Base-by-base conservation (phyloP, 2,888 invertebrate genomes). In the Ecliptopera silaceata region DNA sequence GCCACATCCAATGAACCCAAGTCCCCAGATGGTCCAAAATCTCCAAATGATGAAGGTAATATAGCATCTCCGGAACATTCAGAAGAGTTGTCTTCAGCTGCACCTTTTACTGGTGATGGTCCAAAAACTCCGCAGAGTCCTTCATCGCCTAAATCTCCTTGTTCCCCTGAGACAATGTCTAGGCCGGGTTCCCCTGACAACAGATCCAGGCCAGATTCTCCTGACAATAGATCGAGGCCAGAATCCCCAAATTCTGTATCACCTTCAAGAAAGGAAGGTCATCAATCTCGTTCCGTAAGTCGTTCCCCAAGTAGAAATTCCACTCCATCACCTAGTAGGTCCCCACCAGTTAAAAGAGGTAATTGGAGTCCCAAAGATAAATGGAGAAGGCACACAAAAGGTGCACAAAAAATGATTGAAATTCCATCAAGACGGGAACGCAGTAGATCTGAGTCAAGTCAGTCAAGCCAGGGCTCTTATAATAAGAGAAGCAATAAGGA, bases 11-110 rank as follows among this genome's bases (percentile, higher is more conserved):
- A 64, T 50, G 86, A 81, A 10, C 82, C 85, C 15, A 90, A 86
- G 59, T 92, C 92, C 20, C 89, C 92, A 43, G 88, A 88, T 54
- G 89, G 88, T 26, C 91, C 88, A 4, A 86, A 87, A 58, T 88
- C 89, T 22, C 88, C 90, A 12, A 86, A 89, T 63, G 86, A 86
- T 52, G 66, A 56, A 48, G 77, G 75, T 11, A 78, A 79, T 70
- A 43, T 75, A 44, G 79, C 74, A n/a, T 84, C 86, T 53, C 81
- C 84, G 29, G 85, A 77, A 15, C 78, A 74, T 43, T 72, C 69
- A 29, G 79, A 80, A 59, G 76, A 75, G 36, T 84, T 81, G 68
- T 78, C 83, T 17, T 76, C 72, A 44, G 79, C 74, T 6, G 81
- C 79, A 43, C 72, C 64, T 13, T 78, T 80, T 31, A 77, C 76